A percentile compares a stretch with the other conserved stretches of the same genome.
phyloP scores from a whole-genome alignment of 1,140 invertebrate species.

The Phymorhynchus buccinoides region DNA sequence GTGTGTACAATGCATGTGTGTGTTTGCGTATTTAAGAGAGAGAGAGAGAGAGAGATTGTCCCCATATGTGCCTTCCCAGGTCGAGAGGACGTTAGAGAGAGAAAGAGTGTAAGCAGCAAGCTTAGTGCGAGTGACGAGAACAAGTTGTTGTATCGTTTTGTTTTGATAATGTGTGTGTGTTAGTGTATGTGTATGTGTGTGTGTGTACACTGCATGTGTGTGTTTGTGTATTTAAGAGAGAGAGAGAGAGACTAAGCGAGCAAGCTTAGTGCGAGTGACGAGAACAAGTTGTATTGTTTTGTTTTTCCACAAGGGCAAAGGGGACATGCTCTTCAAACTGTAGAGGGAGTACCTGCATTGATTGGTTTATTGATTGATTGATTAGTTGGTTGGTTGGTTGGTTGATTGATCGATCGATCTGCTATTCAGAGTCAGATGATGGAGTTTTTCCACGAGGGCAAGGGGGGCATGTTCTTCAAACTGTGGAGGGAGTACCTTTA shows the following conservation, averaged over 20 bases:
- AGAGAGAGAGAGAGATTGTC: neutral
- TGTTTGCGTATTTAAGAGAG: neutral
- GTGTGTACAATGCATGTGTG: neutral
- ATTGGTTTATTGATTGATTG: too few species aligned
- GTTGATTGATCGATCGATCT: too few species aligned
- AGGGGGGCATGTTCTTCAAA: slow-evolving; percentile 70
- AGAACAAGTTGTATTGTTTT: too few species aligned
- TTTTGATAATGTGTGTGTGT: too few species aligned
- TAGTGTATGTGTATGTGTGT: too few species aligned
- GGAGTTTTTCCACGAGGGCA: slow-evolving; percentile 69
- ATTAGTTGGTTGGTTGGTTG: too few species aligned
- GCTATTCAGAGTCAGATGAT: slow-evolving; percentile 72
- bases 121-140: neutral
- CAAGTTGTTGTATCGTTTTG: too few species aligned
- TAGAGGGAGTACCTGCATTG: too few species aligned
- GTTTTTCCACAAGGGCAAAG: slow-evolving; percentile 9
- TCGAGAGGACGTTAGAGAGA: neutral
- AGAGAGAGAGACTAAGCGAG: too few species aligned
- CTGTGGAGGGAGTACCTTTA: slow-evolving; percentile 71
- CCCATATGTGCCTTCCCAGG: neutral
- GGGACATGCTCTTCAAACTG: slow-evolving; percentile 41
- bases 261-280: too few species aligned
- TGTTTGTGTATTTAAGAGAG: too few species aligned
- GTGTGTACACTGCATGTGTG: too few species aligned
- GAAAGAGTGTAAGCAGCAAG: neutral